Evolutionary conservation across 2,888 invertebrate species (phyloP), one percentile per base, ranked within the genome.

Genomic region (Unio pictorum): DNA sequence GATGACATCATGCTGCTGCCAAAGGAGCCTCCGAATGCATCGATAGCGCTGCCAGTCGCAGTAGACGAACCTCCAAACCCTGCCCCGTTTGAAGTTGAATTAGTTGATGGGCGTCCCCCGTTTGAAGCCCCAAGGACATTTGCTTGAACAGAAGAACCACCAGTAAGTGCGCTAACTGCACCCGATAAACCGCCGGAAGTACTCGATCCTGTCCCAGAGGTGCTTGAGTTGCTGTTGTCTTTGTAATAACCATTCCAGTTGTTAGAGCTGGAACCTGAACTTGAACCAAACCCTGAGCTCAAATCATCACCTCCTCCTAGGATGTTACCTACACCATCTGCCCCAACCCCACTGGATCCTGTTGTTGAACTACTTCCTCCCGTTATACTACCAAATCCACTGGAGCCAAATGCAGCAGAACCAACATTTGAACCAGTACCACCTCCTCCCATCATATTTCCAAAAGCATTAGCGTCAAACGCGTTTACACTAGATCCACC

Each of bases 211-310:
- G 70, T 64, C n/a, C 66, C 66, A 23, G 70, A 64, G 15, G 71
- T 66, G 17, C 54, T 17, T 26, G 18, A 63, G 45, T 45, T 45
- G 45, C 8, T 45, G 8, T 15, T 66, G 54, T 68, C 74, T 23
- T 69, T 72, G 26, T 72, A 72, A 64, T 72, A 68, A 23, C 69
- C 72, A 59, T 72, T 69, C 74, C 72, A 72, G 3, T 45, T 45
- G 11, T 15, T 15, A 45, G 45, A 45, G 15, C 15, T 45, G 26
- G 58, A 66, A 59, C 26, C 59, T 57, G 30, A 54, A 66, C 17
- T 65, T 64, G 55, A 55, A 45, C 26, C 63, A 54, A 55, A 60
- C n/a, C 69, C 69, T 18, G 64, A 65, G 11, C 64, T 45, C 45
- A 45, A 45, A 45, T 45, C 45, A 4, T 11, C 45, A 45, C 45